Conservation (phyloP, 2,797 vertebrate genomes). For the Cynodonichthys magdalenae region DNA sequence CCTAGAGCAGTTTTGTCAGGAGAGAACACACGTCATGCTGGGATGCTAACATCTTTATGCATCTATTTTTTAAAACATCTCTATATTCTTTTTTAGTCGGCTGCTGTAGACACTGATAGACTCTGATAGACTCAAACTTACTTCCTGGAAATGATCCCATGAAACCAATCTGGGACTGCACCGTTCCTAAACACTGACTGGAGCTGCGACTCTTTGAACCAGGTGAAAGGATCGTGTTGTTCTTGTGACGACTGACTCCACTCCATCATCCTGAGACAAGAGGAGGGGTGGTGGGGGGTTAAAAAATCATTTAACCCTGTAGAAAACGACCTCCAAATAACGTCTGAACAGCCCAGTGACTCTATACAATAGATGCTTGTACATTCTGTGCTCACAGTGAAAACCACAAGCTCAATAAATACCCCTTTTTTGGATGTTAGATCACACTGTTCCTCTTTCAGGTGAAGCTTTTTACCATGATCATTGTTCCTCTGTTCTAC, state of each 20-base stretch:
- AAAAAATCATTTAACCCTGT: conserved; percentile 14
- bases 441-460: conserved; percentile 12
- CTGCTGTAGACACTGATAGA: conserved; percentile 4
- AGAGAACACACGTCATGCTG: too few relatives aligned
- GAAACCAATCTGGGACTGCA: conserved; percentile 85
- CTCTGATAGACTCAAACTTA: conserved; percentile 62
- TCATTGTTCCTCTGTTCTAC: neutral
- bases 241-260: conserved; percentile 16
- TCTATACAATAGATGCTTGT: neutral
- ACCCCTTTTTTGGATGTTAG: neutral
- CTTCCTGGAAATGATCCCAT: conserved; percentile 86
- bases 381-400: neutral
- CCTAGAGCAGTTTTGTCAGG: too few relatives aligned
- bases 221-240: conserved; percentile 57
- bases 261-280: conserved; percentile 60
- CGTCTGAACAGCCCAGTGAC: neutral
- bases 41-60: too few relatives aligned
- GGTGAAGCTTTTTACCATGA: neutral
- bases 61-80: neutral
- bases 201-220: conserved; percentile 81
- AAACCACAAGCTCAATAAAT: neutral
- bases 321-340: neutral
- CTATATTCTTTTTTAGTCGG: neutral
- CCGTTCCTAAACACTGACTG: conserved; percentile 66
- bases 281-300: neutral